Evolutionary conservation across 1,140 invertebrate genomes (phyloP).

Genomic region (Galendromus occidentalis): DNA sequence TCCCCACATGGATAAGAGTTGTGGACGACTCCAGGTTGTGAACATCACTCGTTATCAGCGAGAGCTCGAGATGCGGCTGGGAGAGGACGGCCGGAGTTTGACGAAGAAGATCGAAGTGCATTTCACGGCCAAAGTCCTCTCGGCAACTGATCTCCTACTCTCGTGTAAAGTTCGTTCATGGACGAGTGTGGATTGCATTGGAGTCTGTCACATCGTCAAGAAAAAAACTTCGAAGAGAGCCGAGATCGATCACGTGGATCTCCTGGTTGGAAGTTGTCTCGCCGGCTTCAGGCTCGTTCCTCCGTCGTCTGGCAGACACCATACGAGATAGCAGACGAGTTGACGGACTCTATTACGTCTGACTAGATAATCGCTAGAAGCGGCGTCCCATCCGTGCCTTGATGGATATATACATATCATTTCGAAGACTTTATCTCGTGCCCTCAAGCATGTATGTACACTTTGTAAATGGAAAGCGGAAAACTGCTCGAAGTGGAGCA

Average conservation of each 20-base stretch:
- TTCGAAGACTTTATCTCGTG: too few relatives aligned
- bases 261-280: not conserved
- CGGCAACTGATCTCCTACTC: not conserved
- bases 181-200: conserved; percentile 5
- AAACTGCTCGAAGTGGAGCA: too few relatives aligned
- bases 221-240: not conserved
- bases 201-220: not conserved
- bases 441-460: too few relatives aligned
- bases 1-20: not conserved
- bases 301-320: not conserved
- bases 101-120: not conserved
- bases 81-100: not conserved
- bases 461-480: too few relatives aligned
- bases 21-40: not conserved
- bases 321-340: too few relatives aligned
- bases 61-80: not conserved
- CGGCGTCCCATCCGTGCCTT: too few relatives aligned
- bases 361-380: too few relatives aligned
- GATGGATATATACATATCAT: too few relatives aligned
- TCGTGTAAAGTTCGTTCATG: conserved; percentile 5
- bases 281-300: conserved; percentile 6
- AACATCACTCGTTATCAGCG: not conserved
- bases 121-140: conserved; percentile 8
- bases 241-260: conserved; percentile 9
- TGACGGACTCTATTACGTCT: too few relatives aligned